A percentile compares a stretch with the other conserved stretches of the same genome.
Evolutionary conservation across 2,113 vertebrate species (phyloP).

Genomic region (Triplophysa tibetana): DNA sequence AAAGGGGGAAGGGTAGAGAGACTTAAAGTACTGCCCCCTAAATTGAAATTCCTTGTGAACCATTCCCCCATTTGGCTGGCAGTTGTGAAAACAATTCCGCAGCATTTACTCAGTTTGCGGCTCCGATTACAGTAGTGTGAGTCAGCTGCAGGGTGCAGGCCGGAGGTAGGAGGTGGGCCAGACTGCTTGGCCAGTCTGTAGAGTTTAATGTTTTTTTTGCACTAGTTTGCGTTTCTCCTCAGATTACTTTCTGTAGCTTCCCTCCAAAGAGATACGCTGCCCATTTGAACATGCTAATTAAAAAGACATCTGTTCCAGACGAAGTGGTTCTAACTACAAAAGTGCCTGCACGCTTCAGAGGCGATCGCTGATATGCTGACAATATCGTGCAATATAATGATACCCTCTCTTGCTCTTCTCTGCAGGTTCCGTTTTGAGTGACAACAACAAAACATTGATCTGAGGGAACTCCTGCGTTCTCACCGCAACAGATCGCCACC

Average conservation of each 20-base stretch:
- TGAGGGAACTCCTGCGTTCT: constrained; percentile 59
- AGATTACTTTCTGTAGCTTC: constrained; percentile 7
- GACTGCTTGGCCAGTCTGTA: constrained; percentile 27
- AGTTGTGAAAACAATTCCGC: constrained; percentile 80
- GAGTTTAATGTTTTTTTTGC: constrained; percentile 59
- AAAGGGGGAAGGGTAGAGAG: constrained; percentile 54
- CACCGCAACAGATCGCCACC: constrained; percentile 54
- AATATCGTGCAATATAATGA: constrained; percentile 15
- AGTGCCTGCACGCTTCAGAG: neutral
- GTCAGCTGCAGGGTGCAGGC: constrained; percentile 72
- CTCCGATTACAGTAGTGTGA: constrained; percentile 73
- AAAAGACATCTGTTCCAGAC: constrained; percentile 34
- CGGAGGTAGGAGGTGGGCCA: constrained; percentile 64
- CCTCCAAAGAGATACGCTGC: constrained; percentile 19
- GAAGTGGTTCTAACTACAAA: constrained; percentile 31
- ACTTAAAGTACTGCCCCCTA: constrained; percentile 60
- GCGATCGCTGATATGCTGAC: constrained; percentile 23
- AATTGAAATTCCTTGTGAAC: constrained; percentile 74
- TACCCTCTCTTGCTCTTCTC: constrained; percentile 45
- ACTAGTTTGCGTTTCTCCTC: constrained; percentile 9
- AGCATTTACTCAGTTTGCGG: constrained; percentile 71
- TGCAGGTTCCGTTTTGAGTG: constrained; percentile 60
- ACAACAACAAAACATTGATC: constrained; percentile 63
- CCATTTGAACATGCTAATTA: constrained; percentile 41
- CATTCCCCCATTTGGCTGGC: constrained; percentile 78